Conservation (phyloP, 2,888 invertebrate species). For the Dasypolia templi region DNA sequence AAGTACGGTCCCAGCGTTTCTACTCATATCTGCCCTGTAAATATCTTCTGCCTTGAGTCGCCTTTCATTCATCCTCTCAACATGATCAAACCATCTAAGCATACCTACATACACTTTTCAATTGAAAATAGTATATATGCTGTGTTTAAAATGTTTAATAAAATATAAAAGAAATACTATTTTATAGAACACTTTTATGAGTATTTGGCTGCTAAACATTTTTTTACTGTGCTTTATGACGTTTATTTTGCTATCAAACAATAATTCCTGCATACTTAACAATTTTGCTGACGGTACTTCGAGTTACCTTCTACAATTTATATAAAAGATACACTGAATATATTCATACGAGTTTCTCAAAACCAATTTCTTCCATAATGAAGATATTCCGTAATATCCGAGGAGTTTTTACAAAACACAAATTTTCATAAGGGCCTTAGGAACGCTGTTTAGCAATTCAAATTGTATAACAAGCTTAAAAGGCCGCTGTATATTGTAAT, state of each 20-base stretch:
- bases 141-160: too few species aligned
- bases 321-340: conserved; percentile 50
- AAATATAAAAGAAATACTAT: neutral
- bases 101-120: neutral
- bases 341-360: conserved; percentile 52
- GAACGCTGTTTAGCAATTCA: conserved; percentile 75
- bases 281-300: conserved; percentile 23
- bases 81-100: neutral
- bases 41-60: neutral
- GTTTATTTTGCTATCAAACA: too few species aligned
- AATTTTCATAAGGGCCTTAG: conserved; percentile 66
- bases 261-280: neutral
- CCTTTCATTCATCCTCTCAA: neutral
- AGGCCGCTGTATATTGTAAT: conserved; percentile 67
- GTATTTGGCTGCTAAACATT: neutral
- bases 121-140: neutral
- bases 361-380: conserved; percentile 74
- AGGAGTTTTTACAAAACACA: conserved; percentile 67
- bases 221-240: neutral
- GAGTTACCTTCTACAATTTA: conserved; percentile 20
- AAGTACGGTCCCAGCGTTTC: too few species aligned
- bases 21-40: neutral
- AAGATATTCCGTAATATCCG: conserved; percentile 69
- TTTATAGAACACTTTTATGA: neutral
- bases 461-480: conserved; percentile 70